Base-by-base conservation (phyloP, 35 echinoderm and acorn worm species). In the Apostichopus japonicus region DNA sequence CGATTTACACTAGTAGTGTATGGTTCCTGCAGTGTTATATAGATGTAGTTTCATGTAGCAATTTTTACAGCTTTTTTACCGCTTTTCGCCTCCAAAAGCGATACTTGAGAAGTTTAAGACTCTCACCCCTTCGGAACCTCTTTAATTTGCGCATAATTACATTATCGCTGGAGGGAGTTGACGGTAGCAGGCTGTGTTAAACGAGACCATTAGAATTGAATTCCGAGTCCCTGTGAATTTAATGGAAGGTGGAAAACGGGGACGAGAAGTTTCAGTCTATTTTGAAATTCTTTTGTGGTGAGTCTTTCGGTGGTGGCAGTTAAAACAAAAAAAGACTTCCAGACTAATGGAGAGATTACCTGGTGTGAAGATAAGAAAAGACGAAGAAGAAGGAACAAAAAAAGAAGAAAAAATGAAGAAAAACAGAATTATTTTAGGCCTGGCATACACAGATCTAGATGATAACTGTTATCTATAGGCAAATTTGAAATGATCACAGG, bases 151-250 rank as follows among this genome's bases (percentile, higher is more conserved):
- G 63, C 63, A 67, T 67, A 67, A 67, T 67, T 19, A 67, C 63
- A 67, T 67, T 67, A 67, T 67, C 19, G 63, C 63, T 19, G 63
- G 63, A 67, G 63, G 63, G 63, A 67, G 63, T 67, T 19, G 63
- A 44, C 63, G 11, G 63, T 67, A 67, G 63, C 63, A 67, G 63
- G 11, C 63, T 11, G 63, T 67, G 63, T 19, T 67, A 67, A 44
- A 67, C 63, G 63, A 67, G 19, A 67, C 63, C 63, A 67, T 67
- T 67, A 67, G 63, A 67, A 67, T 67, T 67, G 63, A 67, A 67
- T 67, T 67, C 63, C 2, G 33, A 67, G 63, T 67, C 63, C 3
- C 11, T 15, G 63, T 67, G 63, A 67, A 67, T 67, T 67, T 67
- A 67, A 67, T 67, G 63, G 63, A 9, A 10, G 4, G 33, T 4